Conservation (phyloP, 2,888 invertebrate genomes). For the Plebejus melissa region DNA sequence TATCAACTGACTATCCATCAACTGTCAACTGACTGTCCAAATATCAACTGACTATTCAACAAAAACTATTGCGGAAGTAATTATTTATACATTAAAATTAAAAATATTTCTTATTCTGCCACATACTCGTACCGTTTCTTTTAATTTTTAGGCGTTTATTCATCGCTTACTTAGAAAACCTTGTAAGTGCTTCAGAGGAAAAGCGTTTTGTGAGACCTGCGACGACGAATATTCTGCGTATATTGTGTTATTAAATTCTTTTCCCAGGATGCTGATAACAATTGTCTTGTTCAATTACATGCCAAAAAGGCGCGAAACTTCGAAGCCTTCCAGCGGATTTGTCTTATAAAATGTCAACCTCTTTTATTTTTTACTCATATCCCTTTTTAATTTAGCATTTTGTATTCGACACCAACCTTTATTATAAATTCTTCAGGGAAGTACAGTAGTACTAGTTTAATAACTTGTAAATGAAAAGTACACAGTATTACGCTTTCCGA, state of each 20-base stretch:
- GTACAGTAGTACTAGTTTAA: no score
- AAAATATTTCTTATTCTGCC: no score
- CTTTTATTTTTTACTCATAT: conserved; percentile 9
- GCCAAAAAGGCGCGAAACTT: conserved; percentile 53
- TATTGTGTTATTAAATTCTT: conserved; percentile 74
- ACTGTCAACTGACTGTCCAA: no score
- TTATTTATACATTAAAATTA: no score
- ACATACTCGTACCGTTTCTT: no score
- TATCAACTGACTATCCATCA: no score
- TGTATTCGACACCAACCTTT: not conserved
- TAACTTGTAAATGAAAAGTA: no score
- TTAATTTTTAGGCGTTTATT: not conserved
- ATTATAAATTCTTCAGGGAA: not conserved
- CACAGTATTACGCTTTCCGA: no score
- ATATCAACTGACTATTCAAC: no score
- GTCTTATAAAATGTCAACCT: not conserved
- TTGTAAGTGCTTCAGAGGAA: not conserved
- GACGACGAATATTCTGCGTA: conserved; percentile 34
- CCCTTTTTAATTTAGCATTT: not conserved
- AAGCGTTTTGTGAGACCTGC: not conserved
- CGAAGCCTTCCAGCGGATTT: not conserved
- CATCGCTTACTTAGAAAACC: not conserved
- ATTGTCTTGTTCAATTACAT: conserved; percentile 73
- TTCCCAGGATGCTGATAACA: conserved; percentile 58
- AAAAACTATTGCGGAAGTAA: no score